phyloP scores from a whole-genome alignment of 2,888 invertebrate genomes.

The Myopa tessellatipennis region DNA sequence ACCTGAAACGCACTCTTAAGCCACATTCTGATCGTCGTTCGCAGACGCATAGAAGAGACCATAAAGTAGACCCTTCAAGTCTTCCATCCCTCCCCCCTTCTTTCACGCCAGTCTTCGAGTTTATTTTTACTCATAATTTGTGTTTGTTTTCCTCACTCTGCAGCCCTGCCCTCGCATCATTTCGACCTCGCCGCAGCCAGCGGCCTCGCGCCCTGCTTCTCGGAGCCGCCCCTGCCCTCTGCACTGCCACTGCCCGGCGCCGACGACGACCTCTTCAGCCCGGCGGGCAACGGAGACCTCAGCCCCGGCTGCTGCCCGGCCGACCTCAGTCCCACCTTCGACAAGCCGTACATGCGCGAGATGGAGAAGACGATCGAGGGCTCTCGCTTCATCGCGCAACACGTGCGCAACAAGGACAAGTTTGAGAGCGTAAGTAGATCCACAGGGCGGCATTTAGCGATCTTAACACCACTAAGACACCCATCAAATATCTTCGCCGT shows the following conservation, averaged over 20 bases:
- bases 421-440: slow-evolving; percentile 88
- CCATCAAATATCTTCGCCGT: too few relatives aligned
- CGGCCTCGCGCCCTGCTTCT: slow-evolving; percentile 74
- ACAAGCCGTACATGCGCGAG: slow-evolving; percentile 83
- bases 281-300: slow-evolving; percentile 71
- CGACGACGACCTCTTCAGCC: slow-evolving; percentile 86
- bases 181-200: slow-evolving; percentile 77
- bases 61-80: too few relatives aligned
- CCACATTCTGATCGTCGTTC: too few relatives aligned
- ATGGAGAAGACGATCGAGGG: slow-evolving; percentile 94
- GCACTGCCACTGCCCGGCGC: slow-evolving; percentile 78
- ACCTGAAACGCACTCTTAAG: too few relatives aligned
- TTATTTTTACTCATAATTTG: too few relatives aligned
- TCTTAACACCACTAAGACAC: too few relatives aligned
- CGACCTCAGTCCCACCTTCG: slow-evolving; percentile 82
- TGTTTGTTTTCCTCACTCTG: not conserved
- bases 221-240: slow-evolving; percentile 77
- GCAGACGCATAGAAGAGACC: too few relatives aligned
- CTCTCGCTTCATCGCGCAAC: slow-evolving; percentile 94
- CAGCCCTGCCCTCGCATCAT: slow-evolving; percentile 70
- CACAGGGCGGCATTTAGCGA: not conserved
- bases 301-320: slow-evolving; percentile 71
- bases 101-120: too few relatives aligned
- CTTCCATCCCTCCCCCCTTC: too few relatives aligned
- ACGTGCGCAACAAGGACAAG: slow-evolving; percentile 93